A percentile compares a stretch with the other conserved stretches of the same genome.
Conservation (phyloP, 1,140 invertebrate species). For the Physella acuta region DNA sequence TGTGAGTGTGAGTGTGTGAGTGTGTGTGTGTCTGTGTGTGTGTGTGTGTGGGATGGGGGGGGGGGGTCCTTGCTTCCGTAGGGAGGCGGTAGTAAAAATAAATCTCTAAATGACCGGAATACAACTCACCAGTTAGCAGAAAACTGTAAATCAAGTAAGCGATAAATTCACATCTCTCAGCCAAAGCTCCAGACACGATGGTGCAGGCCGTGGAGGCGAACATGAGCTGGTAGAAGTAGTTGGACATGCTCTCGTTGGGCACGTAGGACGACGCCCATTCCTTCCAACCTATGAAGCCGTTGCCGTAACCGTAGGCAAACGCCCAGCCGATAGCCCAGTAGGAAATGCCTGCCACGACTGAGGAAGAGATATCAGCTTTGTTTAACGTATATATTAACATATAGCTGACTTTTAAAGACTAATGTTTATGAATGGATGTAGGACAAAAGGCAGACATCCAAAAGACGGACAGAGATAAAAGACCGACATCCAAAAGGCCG, state of each 20-base stretch:
- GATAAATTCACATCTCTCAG: conserved; percentile 65
- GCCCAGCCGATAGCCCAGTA: conserved; percentile 66
- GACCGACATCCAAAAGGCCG: too few species aligned
- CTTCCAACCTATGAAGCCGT: conserved; percentile 47
- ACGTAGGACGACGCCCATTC: conserved; percentile 36
- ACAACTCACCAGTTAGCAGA: conserved; percentile 64
- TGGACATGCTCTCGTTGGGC: conserved; percentile 32
- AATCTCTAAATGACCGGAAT: too few species aligned
- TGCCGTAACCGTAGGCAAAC: conserved; percentile 63
- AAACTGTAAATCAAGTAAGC: conserved; percentile 66
- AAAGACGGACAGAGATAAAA: too few species aligned
- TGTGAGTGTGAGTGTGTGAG: too few species aligned
- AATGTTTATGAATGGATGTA: too few species aligned
- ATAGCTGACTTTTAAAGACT: too few species aligned
- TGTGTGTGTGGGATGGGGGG: too few species aligned
- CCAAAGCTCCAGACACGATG: conserved; percentile 66
- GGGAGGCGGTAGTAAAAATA: too few species aligned
- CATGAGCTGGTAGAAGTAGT: conserved; percentile 52
- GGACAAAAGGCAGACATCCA: too few species aligned
- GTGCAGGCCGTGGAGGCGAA: conserved; percentile 57
- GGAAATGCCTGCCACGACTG: conserved; percentile 63
- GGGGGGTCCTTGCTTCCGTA: too few species aligned
- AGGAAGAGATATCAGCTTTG: conserved; percentile 28
- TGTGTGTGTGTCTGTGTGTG: too few species aligned
- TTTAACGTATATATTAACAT: too few species aligned